A percentile compares a stretch with the other conserved stretches of the same genome.
phyloP scores from a whole-genome alignment of 1,140 invertebrate genomes.

The Brachionus asplanchnoidis region DNA sequence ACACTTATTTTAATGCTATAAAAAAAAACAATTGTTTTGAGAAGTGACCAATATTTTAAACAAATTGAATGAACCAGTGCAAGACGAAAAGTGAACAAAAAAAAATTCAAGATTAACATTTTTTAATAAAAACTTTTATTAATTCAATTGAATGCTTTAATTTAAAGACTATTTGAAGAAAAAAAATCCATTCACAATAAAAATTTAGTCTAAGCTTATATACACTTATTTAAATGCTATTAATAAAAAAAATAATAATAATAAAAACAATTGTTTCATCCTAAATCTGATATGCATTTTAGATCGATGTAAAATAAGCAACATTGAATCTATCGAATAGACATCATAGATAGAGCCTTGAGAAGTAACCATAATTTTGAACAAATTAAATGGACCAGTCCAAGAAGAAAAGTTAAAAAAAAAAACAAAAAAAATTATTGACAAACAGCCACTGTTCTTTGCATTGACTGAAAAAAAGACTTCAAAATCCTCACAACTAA shows the following conservation, averaged over 20 bases:
- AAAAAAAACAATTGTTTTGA: too few species aligned
- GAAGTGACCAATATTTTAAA: too few species aligned
- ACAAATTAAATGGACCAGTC: not conserved
- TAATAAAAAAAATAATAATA: not conserved
- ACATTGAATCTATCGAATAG: not conserved
- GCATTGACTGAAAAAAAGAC: not conserved
- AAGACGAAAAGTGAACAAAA: too few species aligned
- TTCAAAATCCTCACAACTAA: not conserved
- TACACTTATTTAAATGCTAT: not conserved
- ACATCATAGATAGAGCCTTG: not conserved
- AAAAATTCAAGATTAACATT: too few species aligned
- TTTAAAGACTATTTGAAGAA: not conserved
- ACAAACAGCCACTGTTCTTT: not conserved
- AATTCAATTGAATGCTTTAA: not conserved
- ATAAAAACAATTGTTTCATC: not conserved
- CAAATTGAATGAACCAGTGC: too few species aligned
- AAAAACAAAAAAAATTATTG: not conserved
- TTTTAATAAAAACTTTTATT: too few species aligned
- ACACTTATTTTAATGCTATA: too few species aligned
- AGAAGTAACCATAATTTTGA: not conserved
- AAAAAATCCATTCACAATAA: not conserved
- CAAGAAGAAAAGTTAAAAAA: not conserved
- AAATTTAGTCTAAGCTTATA: not conserved
- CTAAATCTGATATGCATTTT: not conserved
- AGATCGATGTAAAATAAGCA: not conserved